A percentile compares a stretch with the other conserved stretches of the same genome.
Evolutionary conservation across 2,797 vertebrate genomes (phyloP).

Genomic region (Acanthurus leucopareius): DNA sequence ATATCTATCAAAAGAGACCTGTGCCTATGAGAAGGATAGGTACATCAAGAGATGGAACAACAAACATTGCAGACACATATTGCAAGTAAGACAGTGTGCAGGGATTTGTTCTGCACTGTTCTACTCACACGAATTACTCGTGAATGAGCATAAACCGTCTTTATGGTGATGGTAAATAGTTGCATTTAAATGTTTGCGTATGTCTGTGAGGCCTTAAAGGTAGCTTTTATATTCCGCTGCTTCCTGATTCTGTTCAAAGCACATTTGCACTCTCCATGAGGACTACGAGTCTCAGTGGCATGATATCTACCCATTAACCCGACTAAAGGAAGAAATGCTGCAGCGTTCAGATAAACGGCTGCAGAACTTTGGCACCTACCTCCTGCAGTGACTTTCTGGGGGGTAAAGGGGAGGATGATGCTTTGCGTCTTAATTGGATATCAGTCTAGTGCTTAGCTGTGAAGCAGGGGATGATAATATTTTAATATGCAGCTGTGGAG

Average conservation of each 20-base stretch:
- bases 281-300: background rate
- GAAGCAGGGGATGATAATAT: slow-evolving; percentile 23
- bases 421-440: slow-evolving; percentile 34
- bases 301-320: background rate
- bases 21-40: no score
- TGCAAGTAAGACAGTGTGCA: no score
- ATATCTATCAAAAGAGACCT: no score
- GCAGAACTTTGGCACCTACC: background rate
- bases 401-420: background rate
- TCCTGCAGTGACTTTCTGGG: slow-evolving; percentile 12
- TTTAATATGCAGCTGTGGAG: slow-evolving; percentile 21
- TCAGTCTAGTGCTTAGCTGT: slow-evolving; percentile 1
- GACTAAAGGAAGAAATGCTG: background rate
- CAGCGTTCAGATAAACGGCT: slow-evolving; percentile 14
- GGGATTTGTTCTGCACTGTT: no score
- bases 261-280: background rate
- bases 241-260: background rate
- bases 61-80: no score
- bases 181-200: background rate
- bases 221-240: background rate
- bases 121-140: no score
- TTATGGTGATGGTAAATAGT: background rate
- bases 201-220: background rate
- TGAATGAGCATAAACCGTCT: no score
- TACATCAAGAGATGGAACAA: no score